Percentiles rank a stretch among this genome's conserved stretches.
Conservation (phyloP, 2,113 vertebrate species). For the Callopanchax toddi region DNA sequence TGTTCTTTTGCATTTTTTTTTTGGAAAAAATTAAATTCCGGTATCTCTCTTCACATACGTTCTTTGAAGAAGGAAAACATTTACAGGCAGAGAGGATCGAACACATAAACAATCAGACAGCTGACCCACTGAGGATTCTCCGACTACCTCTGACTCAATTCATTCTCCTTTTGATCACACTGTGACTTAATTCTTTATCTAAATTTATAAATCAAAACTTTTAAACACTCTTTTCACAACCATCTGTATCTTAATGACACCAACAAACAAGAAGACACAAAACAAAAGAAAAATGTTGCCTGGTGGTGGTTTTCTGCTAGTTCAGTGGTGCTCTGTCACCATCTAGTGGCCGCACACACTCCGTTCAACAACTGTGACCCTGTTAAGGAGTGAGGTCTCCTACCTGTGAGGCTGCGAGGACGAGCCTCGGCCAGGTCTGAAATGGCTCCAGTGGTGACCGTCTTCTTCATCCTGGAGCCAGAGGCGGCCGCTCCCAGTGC, state of each 20-base stretch:
- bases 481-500: slow-evolving; percentile 65
- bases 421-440: slow-evolving; percentile 88
- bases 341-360: slow-evolving; percentile 69
- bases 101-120: slow-evolving; percentile 40
- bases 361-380: neutral
- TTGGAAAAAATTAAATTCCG: slow-evolving; percentile 55
- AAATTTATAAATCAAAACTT: no score
- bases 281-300: neutral
- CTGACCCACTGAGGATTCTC: slow-evolving; percentile 16
- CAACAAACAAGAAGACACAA: slow-evolving; percentile 8
- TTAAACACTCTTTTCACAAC: no score
- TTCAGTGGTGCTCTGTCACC: slow-evolving; percentile 47
- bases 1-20: slow-evolving; percentile 52
- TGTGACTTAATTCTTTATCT: no score
- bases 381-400: neutral
- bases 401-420: slow-evolving; percentile 84
- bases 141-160: no score
- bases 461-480: slow-evolving; percentile 88
- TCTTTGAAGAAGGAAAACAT: slow-evolving; percentile 49
- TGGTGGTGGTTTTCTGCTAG: no score
- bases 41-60: slow-evolving; percentile 48
- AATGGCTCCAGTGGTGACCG: slow-evolving; percentile 88
- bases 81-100: slow-evolving; percentile 11
- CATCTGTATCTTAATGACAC: no score
- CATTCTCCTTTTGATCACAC: neutral